Percentiles rank a stretch among this genome's conserved stretches.
These are phyloP conservation scores for Gallinago media DNA, from an alignment of 2,113 vertebrate species.

Conservation along the genomic window DNA sequence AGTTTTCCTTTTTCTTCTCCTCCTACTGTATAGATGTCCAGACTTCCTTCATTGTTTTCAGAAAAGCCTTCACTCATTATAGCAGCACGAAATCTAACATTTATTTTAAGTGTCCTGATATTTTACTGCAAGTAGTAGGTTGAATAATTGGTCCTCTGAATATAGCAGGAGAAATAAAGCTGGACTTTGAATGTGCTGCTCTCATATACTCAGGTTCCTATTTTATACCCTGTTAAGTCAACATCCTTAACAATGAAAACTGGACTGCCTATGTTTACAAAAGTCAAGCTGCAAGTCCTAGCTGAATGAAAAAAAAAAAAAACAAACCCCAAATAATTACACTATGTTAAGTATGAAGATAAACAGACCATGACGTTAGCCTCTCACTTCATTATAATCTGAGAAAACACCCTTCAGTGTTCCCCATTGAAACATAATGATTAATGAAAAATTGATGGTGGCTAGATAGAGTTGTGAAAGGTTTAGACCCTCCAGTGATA, in stretches of 20 bases:
- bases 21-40: neutral
- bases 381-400: constrained; percentile 55
- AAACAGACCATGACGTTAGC: constrained; percentile 53
- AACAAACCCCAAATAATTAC: constrained; percentile 1
- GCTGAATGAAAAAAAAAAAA: neutral
- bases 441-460: constrained; percentile 54
- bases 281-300: constrained; percentile 31
- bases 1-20: neutral
- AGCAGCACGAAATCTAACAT: neutral
- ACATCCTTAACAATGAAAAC: constrained; percentile 45
- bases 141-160: neutral
- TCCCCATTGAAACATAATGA: constrained; percentile 58
- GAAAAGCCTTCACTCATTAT: constrained; percentile 22
- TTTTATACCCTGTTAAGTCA: constrained; percentile 62
- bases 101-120: neutral
- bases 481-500: constrained; percentile 57
- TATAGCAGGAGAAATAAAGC: neutral
- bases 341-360: constrained; percentile 54
- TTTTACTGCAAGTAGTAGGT: neutral
- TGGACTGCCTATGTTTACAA: constrained; percentile 42
- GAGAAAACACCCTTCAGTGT: constrained; percentile 61
- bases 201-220: neutral
- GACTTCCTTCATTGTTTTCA: neutral
- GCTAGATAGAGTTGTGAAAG: constrained; percentile 53
- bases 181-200: neutral